These are phyloP conservation scores for Zygothrica quintamaculata DNA, from an alignment of 2,888 invertebrate species.

Conservation along the genomic window DNA sequence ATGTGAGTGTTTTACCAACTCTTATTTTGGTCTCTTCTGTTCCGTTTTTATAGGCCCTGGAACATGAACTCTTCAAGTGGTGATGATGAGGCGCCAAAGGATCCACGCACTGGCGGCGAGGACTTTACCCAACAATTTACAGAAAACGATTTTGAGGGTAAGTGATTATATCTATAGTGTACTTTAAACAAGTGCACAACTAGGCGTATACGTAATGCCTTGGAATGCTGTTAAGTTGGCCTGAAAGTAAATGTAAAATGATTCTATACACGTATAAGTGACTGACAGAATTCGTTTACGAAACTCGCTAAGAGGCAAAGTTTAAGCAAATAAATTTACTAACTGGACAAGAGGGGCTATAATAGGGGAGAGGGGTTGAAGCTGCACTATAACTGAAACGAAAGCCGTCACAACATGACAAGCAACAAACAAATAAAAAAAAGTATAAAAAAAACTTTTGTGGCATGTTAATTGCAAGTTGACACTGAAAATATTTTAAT, in stretches of 20 bases:
- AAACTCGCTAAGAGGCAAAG: slow-evolving; percentile 13
- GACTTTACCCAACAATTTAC: slow-evolving; percentile 91
- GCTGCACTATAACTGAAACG: too few relatives aligned
- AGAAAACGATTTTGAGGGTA: slow-evolving; percentile 96
- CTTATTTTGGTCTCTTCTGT: too few relatives aligned
- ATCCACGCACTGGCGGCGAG: slow-evolving; percentile 92
- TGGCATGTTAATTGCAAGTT: slow-evolving; percentile 9
- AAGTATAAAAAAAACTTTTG: too few relatives aligned
- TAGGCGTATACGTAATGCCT: slow-evolving; percentile 50
- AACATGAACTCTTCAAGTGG: slow-evolving; percentile 86
- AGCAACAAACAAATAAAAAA: too few relatives aligned
- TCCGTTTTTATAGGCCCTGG: slow-evolving; percentile 87
- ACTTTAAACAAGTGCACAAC: slow-evolving; percentile 24
- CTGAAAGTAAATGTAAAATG: slow-evolving; percentile 6
- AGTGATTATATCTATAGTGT: too few relatives aligned
- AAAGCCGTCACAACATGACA: neutral
- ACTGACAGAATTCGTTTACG: slow-evolving; percentile 14
- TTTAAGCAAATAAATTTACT: slow-evolving; percentile 15
- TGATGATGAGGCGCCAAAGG: slow-evolving; percentile 93
- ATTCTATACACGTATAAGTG: slow-evolving; percentile 25
- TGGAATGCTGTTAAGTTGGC: slow-evolving; percentile 11
- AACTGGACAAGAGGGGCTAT: slow-evolving; percentile 2
- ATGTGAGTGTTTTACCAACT: neutral
- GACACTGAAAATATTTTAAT: neutral
- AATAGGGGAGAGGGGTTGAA: neutral